A percentile compares a stretch with the other conserved stretches of the same genome.
phyloP scores from a whole-genome alignment of 2,113 vertebrate species.

The Corythoichthys intestinalis region DNA sequence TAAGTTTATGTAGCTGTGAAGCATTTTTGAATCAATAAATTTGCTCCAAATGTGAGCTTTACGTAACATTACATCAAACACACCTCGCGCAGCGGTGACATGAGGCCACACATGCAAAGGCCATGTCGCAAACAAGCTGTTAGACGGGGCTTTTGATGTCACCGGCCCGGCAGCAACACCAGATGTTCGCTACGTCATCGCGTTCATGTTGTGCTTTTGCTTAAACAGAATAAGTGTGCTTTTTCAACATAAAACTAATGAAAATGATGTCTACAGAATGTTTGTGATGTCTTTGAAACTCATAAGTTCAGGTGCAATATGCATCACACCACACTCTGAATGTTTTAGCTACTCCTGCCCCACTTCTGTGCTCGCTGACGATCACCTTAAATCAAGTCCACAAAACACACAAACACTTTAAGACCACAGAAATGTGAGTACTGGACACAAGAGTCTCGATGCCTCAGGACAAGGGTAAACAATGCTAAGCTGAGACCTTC shows the following conservation, averaged over 20 bases:
- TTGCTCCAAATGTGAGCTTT: neutral
- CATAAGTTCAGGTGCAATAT: constrained; percentile 39
- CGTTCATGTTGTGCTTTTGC: neutral
- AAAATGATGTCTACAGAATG: neutral
- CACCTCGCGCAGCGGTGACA: neutral
- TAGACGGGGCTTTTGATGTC: neutral
- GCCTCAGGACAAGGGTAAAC: constrained; percentile 29
- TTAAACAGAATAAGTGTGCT: neutral
- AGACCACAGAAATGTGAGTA: constrained; percentile 5
- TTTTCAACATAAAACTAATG: neutral
- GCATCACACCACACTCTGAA: constrained; percentile 48
- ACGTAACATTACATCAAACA: neutral
- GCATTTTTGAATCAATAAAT: neutral
- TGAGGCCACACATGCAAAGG: neutral
- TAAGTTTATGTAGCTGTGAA: neutral
- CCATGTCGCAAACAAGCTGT: neutral
- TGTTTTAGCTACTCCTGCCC: constrained; percentile 40
- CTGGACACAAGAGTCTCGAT: constrained; percentile 3
- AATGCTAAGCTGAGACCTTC: constrained; percentile 8
- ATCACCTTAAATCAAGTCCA: constrained; percentile 38
- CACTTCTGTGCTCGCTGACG: constrained; percentile 31
- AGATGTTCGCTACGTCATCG: neutral
- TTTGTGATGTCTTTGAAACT: neutral
- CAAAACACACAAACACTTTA: constrained; percentile 1
- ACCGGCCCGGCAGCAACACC: neutral